phyloP scores from a whole-genome alignment of 1,140 invertebrate genomes.

The Stegodyphus mimosarum region DNA sequence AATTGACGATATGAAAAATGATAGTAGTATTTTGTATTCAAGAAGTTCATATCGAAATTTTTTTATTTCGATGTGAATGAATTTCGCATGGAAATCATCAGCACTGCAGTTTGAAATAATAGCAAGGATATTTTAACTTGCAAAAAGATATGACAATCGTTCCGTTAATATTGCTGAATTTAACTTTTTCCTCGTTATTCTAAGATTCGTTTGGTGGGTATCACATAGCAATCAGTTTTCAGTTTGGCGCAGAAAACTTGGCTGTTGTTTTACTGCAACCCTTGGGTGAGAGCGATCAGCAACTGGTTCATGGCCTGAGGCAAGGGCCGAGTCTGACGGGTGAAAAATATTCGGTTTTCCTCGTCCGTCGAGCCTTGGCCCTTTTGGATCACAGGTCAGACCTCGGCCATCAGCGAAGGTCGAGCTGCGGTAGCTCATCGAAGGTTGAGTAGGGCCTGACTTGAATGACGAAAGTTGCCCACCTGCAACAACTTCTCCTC shows the following conservation, averaged over 20 bases:
- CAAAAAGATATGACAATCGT: no score
- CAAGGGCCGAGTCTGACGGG: slow-evolving; percentile 34
- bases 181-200: no score
- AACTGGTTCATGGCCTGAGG: slow-evolving; percentile 46
- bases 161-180: no score
- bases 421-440: slow-evolving; percentile 33
- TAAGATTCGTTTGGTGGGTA: no score
- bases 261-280: slow-evolving; percentile 14
- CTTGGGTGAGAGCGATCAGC: slow-evolving; percentile 5
- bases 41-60: no score
- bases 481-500: background rate
- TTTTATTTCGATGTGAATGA: no score
- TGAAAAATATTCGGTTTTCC: slow-evolving; percentile 20
- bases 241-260: background rate
- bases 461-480: slow-evolving; percentile 26
- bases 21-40: no score
- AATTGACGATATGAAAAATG: no score
- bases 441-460: slow-evolving; percentile 32
- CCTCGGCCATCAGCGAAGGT: slow-evolving; percentile 48
- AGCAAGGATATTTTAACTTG: no score
- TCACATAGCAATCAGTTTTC: no score
- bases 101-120: no score
- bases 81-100: no score
- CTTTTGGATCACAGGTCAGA: slow-evolving; percentile 40
- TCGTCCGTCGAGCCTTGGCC: slow-evolving; percentile 39